These are phyloP conservation scores for Dolichoris vasculosae DNA, from an alignment of 1,140 invertebrate species.

Conservation along the genomic window DNA sequence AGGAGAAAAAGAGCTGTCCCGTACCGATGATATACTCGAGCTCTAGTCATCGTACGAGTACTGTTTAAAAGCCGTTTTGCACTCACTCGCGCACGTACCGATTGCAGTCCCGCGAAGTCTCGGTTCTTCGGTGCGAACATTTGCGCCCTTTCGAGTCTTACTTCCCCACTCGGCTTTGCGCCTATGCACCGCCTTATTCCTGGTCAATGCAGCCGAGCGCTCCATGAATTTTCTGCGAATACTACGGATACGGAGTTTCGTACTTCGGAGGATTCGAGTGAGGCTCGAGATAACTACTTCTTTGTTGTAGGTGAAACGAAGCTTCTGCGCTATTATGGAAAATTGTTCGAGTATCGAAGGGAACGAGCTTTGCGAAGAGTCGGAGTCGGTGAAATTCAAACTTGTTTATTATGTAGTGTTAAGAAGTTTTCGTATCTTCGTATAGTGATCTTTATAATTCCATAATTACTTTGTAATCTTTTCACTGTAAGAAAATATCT, in stretches of 20 bases:
- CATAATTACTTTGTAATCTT: too few species aligned
- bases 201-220: not conserved
- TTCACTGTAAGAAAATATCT: too few species aligned
- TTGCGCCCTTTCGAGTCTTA: not conserved
- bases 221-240: not conserved
- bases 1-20: not conserved
- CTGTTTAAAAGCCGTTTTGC: conserved; percentile 13
- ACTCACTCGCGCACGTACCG: not conserved
- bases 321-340: not conserved
- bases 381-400: not conserved
- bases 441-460: not conserved
- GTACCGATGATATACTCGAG: conserved; percentile 28
- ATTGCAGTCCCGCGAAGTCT: not conserved
- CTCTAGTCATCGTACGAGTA: conserved; percentile 15
- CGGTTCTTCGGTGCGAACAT: not conserved
- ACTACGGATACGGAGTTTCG: not conserved
- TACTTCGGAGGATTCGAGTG: not conserved
- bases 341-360: not conserved
- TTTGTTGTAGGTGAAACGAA: conserved; percentile 1
- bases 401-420: not conserved
- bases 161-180: not conserved
- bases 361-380: not conserved
- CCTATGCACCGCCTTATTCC: not conserved
- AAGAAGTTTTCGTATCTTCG: not conserved
- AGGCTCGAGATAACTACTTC: not conserved